These are phyloP conservation scores for Tricholaema leucomelas DNA, from an alignment of 2,113 vertebrate genomes.

Conservation along the genomic window DNA sequence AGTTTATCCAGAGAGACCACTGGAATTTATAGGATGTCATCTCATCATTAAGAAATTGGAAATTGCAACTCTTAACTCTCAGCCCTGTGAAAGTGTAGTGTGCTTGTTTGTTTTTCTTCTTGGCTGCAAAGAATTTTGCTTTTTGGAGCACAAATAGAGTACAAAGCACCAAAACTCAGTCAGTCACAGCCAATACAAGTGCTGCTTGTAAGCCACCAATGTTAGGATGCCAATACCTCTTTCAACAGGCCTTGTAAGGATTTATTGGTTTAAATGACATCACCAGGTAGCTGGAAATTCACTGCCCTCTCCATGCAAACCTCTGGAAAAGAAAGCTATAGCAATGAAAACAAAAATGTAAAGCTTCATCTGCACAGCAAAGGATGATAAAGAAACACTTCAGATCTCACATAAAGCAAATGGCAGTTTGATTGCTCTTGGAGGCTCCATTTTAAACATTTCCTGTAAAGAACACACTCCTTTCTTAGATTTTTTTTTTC, in stretches of 20 bases:
- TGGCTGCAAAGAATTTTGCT: neutral
- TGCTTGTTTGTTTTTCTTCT: slow-evolving; percentile 3
- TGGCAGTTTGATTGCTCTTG: neutral
- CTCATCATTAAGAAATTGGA: neutral
- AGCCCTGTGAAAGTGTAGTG: neutral
- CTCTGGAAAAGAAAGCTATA: slow-evolving; percentile 11
- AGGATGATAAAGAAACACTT: neutral
- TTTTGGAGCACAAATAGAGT: neutral
- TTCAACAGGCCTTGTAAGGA: neutral
- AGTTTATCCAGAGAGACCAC: slow-evolving; percentile 12
- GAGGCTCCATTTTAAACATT: neutral
- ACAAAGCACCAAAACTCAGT: neutral
- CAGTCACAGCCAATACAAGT: neutral
- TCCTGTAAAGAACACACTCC: neutral
- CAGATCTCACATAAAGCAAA: neutral
- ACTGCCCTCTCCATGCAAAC: neutral
- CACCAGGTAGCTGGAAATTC: slow-evolving; percentile 18
- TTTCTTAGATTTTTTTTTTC: neutral
- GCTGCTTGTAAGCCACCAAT: neutral
- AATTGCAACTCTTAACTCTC: neutral
- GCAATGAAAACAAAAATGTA: neutral
- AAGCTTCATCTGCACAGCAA: neutral
- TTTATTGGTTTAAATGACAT: neutral
- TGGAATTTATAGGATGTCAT: slow-evolving; percentile 17
- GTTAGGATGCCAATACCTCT: neutral